Evolutionary conservation across 2,113 vertebrate genomes (phyloP), one percentile per base, ranked within the genome.

Genomic region (Aythya baeri): DNA sequence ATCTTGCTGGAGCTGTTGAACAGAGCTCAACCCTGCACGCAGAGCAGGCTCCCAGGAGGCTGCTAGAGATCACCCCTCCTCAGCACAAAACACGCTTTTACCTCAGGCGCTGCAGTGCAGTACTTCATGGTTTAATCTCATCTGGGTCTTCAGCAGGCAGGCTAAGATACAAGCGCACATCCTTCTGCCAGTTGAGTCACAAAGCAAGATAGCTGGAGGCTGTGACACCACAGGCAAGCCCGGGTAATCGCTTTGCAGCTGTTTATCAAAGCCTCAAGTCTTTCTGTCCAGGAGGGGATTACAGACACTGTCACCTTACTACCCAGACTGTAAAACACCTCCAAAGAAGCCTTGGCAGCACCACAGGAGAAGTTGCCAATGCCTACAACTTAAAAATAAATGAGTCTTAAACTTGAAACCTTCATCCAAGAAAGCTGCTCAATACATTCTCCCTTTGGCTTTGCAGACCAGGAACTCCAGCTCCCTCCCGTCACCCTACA

Each of bases 1-100:
- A 6, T 21, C n/a, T n/a, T 52, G 18, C 14, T 26, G 18, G 41
- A 84, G 46, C n/a, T 72, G 18, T 3, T 29, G 26, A 82, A n/a
- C 0, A 49, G 46, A 38, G 1, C 25, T 15, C 18, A 18, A 13
- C 17, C 20, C 46, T 44, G 34, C 4, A 9, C 18, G 6, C 16
- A 68, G 44, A 3, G 0, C 8, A 1, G 0, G 3, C 8, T 58
- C 29, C 27, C 32, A 6, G 3, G 22, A 29, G 22, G 66, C 77
- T 58, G 38, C 55, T 44, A 2, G 44, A 57, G 6, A 61, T 16
- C 20, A 62, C 8, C 38, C 55, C 82, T 58, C 41, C 46, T 14
- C 18, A 58, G 1, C 32, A 80, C 18, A 41, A 62, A 43, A 18
- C 7, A 16, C 0, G 5, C 17, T 31, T 75, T 12, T 7, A 26